phyloP scores from a whole-genome alignment of 2,888 invertebrate species.

The Caenorhabditis drosophilae region DNA sequence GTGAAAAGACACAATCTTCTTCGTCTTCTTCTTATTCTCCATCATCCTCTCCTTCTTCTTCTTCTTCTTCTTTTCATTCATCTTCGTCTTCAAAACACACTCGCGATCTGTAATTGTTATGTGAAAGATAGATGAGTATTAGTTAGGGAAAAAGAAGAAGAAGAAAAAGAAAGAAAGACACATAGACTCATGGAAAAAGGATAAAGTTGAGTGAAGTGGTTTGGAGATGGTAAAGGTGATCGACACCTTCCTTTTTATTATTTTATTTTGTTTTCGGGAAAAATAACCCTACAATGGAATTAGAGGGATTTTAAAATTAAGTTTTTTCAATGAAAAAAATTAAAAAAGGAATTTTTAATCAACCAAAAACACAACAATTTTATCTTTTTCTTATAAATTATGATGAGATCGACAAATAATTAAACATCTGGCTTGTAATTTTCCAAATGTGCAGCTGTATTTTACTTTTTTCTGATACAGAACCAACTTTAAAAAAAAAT shows the following conservation, averaged over 20 bases:
- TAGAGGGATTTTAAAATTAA: too few species aligned
- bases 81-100: too few species aligned
- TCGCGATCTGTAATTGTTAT: constrained; percentile 41
- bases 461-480: too few species aligned
- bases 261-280: not conserved
- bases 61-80: constrained; percentile 9
- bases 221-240: constrained; percentile 1
- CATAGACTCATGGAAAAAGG: not conserved
- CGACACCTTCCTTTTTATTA: not conserved
- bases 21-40: constrained; percentile 9
- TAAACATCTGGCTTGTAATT: too few species aligned
- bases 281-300: not conserved
- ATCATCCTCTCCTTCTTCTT: constrained; percentile 5
- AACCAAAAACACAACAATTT: too few species aligned
- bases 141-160: not conserved
- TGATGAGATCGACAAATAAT: too few species aligned
- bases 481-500: too few species aligned
- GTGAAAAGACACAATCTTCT: constrained; percentile 4
- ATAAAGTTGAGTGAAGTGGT: constrained; percentile 10
- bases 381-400: too few species aligned
- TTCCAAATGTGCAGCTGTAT: too few species aligned
- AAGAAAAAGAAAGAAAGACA: not conserved
- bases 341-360: not conserved
- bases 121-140: constrained; percentile 8
- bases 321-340: not conserved